A percentile compares a stretch with the other conserved stretches of the same genome.
These are phyloP conservation scores for Dryas iulia DNA, from an alignment of 1,140 invertebrate species.

Conservation along the genomic window DNA sequence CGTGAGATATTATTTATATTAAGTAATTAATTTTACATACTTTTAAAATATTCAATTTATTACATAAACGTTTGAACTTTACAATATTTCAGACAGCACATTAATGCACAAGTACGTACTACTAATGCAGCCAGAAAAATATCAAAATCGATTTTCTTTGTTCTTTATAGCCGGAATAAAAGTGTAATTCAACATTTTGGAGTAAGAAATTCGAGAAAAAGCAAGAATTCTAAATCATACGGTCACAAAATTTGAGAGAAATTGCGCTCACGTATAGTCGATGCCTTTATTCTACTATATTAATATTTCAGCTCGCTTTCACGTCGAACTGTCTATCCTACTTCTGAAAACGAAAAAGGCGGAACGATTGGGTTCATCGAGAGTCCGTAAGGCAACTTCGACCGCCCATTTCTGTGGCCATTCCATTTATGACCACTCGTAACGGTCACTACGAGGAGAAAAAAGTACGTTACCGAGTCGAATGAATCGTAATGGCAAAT, in stretches of 20 bases:
- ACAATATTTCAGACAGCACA: no score
- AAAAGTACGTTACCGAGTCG: constrained; percentile 45
- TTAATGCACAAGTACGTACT: no score
- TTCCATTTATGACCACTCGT: constrained; percentile 57
- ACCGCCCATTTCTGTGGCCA: constrained; percentile 48
- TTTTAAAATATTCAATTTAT: no score
- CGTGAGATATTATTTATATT: no score
- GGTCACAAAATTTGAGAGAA: constrained; percentile 18
- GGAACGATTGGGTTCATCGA: constrained; percentile 50
- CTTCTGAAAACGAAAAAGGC: constrained; percentile 39
- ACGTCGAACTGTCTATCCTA: constrained; percentile 44
- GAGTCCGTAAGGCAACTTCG: constrained; percentile 49
- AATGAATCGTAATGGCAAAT: constrained; percentile 50
- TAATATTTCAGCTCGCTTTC: constrained; percentile 50
- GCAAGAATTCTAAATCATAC: neutral
- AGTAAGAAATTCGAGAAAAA: neutral
- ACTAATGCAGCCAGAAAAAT: neutral
- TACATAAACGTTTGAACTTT: no score
- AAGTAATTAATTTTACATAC: no score
- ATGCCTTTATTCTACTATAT: constrained; percentile 43
- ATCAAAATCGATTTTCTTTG: neutral
- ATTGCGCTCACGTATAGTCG: constrained; percentile 37
- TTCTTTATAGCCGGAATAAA: neutral
- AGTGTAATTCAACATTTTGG: neutral
- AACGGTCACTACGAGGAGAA: constrained; percentile 50